Base-by-base conservation (phyloP, 2,797 vertebrate species). In the Cheirogaleus major region DNA sequence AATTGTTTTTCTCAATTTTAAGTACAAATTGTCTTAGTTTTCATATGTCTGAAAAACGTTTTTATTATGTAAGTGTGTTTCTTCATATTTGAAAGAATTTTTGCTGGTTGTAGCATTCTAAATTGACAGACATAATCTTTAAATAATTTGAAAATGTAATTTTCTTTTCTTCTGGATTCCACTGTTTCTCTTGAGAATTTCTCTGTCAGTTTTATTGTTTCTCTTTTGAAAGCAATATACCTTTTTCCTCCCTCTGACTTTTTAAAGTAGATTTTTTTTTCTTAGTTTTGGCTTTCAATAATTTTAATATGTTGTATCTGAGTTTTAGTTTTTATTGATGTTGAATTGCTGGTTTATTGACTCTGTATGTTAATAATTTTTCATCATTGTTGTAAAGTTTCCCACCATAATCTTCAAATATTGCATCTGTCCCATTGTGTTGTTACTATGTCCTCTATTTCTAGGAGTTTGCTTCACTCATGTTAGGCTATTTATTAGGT, bases 131-230 rank as follows among this genome's bases (percentile, higher is more conserved):
- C 65, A 23, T 3, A 43, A 15, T 48, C 48, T 69, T 89, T 50
- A 7, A 80, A 17, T 97, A 41, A 69, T 89, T 89, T 76, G 48
- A 96, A 75, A 32, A 55, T 72, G 11, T 84, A 55, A 59, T 88
- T 90, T 87, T 22, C 22, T 88, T 93, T 84, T 92, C 35, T 81
- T 69, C 27, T 35, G 35, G 25, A 32, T 89, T 84, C n/a, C 11
- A 50, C 20, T 79, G 10, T 76, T 87, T 81, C 78, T 96, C 72
- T 75, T 79, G 52, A 81, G 72, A 75, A 59, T 85, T 57, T 18
- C 35, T 79, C 76, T 91, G 45, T 43, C 52, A 55, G 20, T 52
- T 55, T 55, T 55, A 55, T 55, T 91, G 15, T 69, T 91, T 85
- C 55, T 48, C 67, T 73, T 84, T 75, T 80, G 55, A 93, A 87